phyloP scores from a whole-genome alignment of 2,113 vertebrate genomes.

The Malurus elegans region DNA sequence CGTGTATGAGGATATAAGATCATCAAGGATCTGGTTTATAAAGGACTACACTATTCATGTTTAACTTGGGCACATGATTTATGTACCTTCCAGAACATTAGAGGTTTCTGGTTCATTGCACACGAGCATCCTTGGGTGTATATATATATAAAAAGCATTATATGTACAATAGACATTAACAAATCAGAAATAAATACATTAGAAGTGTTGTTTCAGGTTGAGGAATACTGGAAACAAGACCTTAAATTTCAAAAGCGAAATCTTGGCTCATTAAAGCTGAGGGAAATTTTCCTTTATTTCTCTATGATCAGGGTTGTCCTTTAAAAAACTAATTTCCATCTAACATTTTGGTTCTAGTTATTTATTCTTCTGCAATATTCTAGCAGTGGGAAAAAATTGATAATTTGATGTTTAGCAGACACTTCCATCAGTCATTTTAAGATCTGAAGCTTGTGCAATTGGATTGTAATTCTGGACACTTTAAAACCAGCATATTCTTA shows the following conservation, averaged over 20 bases:
- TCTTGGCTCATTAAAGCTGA: neutral
- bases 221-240: slow-evolving; percentile 2
- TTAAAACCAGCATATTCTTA: neutral
- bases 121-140: fast-evolving
- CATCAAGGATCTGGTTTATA: neutral
- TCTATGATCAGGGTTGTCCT: neutral
- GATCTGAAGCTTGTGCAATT: slow-evolving; percentile 21
- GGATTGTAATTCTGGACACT: neutral
- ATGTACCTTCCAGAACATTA: neutral
- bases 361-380: slow-evolving; percentile 35
- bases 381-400: neutral
- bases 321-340: neutral
- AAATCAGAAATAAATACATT: neutral
- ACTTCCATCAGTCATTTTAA: slow-evolving; percentile 41
- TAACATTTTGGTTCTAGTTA: slow-evolving; percentile 5
- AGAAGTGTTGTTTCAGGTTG: neutral
- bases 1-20: fast-evolving
- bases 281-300: neutral
- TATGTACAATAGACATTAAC: neutral
- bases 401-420: slow-evolving; percentile 45
- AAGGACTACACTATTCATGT: neutral
- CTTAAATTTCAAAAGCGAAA: neutral
- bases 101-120: neutral
- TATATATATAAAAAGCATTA: neutral
- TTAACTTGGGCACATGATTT: neutral